Conservation (phyloP, 1,140 invertebrate species). For the Halesus radiatus region DNA sequence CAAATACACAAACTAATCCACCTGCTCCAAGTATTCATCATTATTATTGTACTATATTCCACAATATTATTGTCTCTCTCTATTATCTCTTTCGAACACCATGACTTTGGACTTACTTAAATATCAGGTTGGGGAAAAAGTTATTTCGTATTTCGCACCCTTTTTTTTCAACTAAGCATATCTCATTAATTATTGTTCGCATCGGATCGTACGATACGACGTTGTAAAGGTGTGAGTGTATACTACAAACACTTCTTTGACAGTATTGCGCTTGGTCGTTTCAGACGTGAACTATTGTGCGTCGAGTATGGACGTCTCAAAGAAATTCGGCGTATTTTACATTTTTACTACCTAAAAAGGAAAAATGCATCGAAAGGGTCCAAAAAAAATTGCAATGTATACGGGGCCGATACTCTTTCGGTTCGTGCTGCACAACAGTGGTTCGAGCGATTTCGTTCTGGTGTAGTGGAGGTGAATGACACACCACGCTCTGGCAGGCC, state of each 20-base stretch:
- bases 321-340: too few relatives aligned
- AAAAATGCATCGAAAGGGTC: neutral
- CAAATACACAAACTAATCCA: too few relatives aligned
- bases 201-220: neutral
- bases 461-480: constrained; percentile 20
- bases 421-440: constrained; percentile 20
- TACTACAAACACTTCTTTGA: constrained; percentile 17
- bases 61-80: too few relatives aligned
- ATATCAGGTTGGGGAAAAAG: too few relatives aligned
- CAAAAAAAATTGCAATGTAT: constrained; percentile 10
- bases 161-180: constrained; percentile 17
- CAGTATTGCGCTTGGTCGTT: constrained; percentile 53
- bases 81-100: too few relatives aligned
- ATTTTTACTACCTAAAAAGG: too few relatives aligned
- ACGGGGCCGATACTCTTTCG: constrained; percentile 12
- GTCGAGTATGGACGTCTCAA: constrained; percentile 24
- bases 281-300: constrained; percentile 37
- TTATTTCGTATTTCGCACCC: too few relatives aligned
- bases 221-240: constrained; percentile 6
- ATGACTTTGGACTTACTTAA: too few relatives aligned
- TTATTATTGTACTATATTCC: too few relatives aligned
- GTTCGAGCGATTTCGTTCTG: constrained; percentile 22
- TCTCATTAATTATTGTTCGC: neutral
- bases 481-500: constrained; percentile 18
- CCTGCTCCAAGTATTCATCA: too few relatives aligned